A percentile compares a stretch with the other conserved stretches of the same genome.
These are phyloP conservation scores for Phodopus roborovskii DNA, from an alignment of 2,113 vertebrate species.

Conservation along the genomic window DNA sequence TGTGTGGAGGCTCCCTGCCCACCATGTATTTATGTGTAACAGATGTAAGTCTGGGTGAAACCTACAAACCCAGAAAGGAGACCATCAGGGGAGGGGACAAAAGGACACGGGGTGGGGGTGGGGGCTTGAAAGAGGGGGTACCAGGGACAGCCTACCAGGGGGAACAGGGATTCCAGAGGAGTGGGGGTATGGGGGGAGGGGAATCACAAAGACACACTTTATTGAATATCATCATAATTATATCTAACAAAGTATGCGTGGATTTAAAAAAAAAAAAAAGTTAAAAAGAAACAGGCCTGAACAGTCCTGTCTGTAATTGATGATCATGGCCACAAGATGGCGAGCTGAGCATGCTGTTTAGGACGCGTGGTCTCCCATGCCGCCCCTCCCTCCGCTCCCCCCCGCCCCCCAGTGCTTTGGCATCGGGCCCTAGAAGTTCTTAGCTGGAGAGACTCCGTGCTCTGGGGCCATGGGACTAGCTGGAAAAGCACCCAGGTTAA, in stretches of 20 bases:
- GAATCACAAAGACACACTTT: not conserved
- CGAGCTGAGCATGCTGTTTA: not conserved
- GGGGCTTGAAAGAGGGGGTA: not conserved
- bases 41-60: not conserved
- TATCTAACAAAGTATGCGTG: not conserved
- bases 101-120: not conserved
- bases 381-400: not conserved
- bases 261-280: not conserved
- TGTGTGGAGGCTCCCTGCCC: not conserved
- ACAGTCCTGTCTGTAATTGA: not conserved
- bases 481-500: not conserved
- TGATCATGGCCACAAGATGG: not conserved
- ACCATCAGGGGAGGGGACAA: not conserved
- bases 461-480: too few relatives aligned
- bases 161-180: not conserved
- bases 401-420: rapidly evolving
- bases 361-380: not conserved
- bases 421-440: rapidly evolving
- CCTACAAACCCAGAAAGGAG: not conserved
- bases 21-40: not conserved
- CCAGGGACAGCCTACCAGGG: not conserved
- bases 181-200: too few relatives aligned
- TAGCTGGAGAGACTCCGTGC: not conserved
- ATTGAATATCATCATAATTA: not conserved
- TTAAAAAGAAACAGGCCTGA: not conserved